These are phyloP conservation scores for Steinernema feltiae DNA, from an alignment of 1,140 invertebrate species.

Conservation along the genomic window DNA sequence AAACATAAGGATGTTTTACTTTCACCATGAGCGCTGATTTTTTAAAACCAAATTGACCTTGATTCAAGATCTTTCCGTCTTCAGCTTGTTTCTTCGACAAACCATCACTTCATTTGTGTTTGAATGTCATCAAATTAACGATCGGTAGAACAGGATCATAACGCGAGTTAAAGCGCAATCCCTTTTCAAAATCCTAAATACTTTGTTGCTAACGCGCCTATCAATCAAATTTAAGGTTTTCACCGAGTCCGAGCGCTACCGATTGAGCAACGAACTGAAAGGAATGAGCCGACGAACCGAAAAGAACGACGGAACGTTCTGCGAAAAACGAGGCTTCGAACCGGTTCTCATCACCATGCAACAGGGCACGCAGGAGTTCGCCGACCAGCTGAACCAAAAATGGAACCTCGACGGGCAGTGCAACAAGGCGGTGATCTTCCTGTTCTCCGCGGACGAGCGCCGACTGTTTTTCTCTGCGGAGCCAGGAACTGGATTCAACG, in stretches of 20 bases:
- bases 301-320: conserved; percentile 16
- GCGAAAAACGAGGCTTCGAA: conserved; percentile 21
- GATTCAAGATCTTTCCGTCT: too few relatives aligned
- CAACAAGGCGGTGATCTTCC: conserved; percentile 17
- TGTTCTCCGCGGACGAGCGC: conserved; percentile 21
- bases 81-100: too few relatives aligned
- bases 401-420: conserved; percentile 25
- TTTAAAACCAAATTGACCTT: too few relatives aligned
- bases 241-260: conserved; percentile 19
- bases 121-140: background rate
- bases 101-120: background rate
- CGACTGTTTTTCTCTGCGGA: conserved; percentile 13
- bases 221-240: conserved; percentile 16
- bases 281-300: conserved; percentile 5
- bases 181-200: background rate
- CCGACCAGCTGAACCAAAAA: conserved; percentile 9
- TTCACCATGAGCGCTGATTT: too few relatives aligned
- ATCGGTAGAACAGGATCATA: too few relatives aligned
- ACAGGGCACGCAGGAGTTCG: conserved; percentile 16
- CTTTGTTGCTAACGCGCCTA: background rate
- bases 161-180: background rate
- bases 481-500: conserved; percentile 3
- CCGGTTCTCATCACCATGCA: conserved; percentile 23
- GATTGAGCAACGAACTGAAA: conserved; percentile 22
- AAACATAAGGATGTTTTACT: too few relatives aligned